These are phyloP conservation scores for Achlya flavicornis DNA, from an alignment of 2,888 invertebrate species.

Conservation along the genomic window DNA sequence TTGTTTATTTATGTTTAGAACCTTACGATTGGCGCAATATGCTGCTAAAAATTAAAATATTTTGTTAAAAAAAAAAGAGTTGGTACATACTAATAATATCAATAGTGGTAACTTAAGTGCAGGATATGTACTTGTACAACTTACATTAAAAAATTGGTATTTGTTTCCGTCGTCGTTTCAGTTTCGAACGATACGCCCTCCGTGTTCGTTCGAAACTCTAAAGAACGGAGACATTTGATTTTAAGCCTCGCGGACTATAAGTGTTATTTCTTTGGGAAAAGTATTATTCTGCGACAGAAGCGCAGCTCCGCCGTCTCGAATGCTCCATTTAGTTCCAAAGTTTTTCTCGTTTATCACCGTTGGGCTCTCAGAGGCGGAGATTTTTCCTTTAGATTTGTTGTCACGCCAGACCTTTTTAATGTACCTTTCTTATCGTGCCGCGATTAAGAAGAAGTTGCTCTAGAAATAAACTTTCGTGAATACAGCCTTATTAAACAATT, in stretches of 20 bases:
- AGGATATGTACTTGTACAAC: slow-evolving; percentile 25
- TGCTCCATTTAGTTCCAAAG: slow-evolving; percentile 84
- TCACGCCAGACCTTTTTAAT: slow-evolving; percentile 85
- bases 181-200: slow-evolving; percentile 61
- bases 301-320: slow-evolving; percentile 81
- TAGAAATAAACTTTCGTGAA: slow-evolving; percentile 23
- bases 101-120: too few relatives aligned
- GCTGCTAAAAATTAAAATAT: not conserved
- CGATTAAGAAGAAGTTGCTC: slow-evolving; percentile 75
- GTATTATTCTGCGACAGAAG: slow-evolving; percentile 82
- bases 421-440: slow-evolving; percentile 80
- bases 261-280: slow-evolving; percentile 82
- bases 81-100: too few relatives aligned
- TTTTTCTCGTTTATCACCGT: slow-evolving; percentile 84
- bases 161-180: slow-evolving; percentile 64
- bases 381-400: slow-evolving; percentile 85
- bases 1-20: too few relatives aligned
- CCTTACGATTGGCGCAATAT: too few relatives aligned
- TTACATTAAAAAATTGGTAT: slow-evolving; percentile 53
- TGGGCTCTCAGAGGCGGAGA: slow-evolving; percentile 82
- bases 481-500: not conserved
- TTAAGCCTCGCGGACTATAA: slow-evolving; percentile 83
- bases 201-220: slow-evolving; percentile 64
- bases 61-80: not conserved
- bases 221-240: slow-evolving; percentile 81